Percentiles rank a stretch among this genome's conserved stretches.
phyloP scores from a whole-genome alignment of 2,113 vertebrate species.

The Syngnathus typhle region DNA sequence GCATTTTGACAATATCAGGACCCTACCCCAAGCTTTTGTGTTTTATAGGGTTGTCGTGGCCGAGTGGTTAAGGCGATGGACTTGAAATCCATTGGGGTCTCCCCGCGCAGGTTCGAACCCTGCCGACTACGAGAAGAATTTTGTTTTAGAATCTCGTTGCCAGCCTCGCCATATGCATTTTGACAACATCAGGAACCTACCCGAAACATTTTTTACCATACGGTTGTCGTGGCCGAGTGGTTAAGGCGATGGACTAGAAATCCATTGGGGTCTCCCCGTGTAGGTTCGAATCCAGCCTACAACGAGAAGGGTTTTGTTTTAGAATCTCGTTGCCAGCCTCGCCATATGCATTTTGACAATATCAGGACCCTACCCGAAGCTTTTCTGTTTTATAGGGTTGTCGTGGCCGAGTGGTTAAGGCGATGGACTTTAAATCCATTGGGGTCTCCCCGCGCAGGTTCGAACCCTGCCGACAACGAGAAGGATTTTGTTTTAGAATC shows the following conservation, averaged over 20 bases:
- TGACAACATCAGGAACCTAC: too few relatives aligned
- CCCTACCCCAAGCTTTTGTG: too few relatives aligned
- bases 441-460: neutral
- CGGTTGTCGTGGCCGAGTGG: conserved; percentile 64
- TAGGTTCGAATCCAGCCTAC: conserved; percentile 91
- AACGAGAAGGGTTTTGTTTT: conserved; percentile 53
- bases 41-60: neutral
- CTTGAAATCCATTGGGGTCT: neutral
- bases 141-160: too few relatives aligned
- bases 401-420: neutral
- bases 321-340: too few relatives aligned
- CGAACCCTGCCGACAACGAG: neutral
- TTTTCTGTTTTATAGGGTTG: too few relatives aligned
- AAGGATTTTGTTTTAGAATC: too few relatives aligned
- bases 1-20: too few relatives aligned
- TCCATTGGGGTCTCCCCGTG: conserved; percentile 82
- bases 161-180: too few relatives aligned
- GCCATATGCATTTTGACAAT: too few relatives aligned
- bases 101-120: neutral
- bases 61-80: neutral
- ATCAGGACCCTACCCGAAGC: too few relatives aligned
- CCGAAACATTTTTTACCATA: too few relatives aligned
- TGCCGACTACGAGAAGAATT: neutral
- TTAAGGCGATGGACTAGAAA: conserved; percentile 79
- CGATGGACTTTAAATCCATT: neutral